Evolutionary conservation across 2,888 invertebrate species (phyloP), one percentile per base, ranked within the genome.

Genomic region (Priocnemis perturbator): DNA sequence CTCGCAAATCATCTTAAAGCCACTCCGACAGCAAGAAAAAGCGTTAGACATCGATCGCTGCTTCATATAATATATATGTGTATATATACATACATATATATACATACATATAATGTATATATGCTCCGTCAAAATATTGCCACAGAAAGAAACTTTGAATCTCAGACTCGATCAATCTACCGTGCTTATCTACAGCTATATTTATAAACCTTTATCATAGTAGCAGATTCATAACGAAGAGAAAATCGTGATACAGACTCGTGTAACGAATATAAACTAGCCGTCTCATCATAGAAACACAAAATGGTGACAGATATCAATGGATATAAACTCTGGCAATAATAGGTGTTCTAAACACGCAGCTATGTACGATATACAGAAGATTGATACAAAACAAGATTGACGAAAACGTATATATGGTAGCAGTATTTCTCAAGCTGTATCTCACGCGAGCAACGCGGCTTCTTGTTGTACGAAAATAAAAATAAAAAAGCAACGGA

Each of bases 181-280:
- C 78, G 76, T 78, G 78, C 78, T 78, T 11, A 15, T 69, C 76
- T 78, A 78, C 71, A 67, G 55, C 78, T 76, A 78, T 61, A 17
- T 64, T 48, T 73, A 50, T 45, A 23, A 55, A 44, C 50, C 37
- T 37, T 37, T 37, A 37, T 37, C 37, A 37, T 37, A 37, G 7
- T 37, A 37, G 37, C 37, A 37, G 37, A 37, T 37, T 37, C 37
- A 37, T 37, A 37, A 9, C 37, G 37, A 11, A 37, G 37, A 11
- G 11, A 9, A 37, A 37, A 37, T 37, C 14, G 37, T 37, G 37
- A 11, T 11, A 37, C 37, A 11, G 11, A 37, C 37, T 37, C 37
- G 56, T 52, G 62, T 37, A 57, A 61, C 45, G 44, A 4, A 63
- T 52, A 66, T 48, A 57, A 60, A 45, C 37, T 37, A 37, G 37